phyloP scores from a whole-genome alignment of 2,888 invertebrate genomes.

The Pegoplata infirma region DNA sequence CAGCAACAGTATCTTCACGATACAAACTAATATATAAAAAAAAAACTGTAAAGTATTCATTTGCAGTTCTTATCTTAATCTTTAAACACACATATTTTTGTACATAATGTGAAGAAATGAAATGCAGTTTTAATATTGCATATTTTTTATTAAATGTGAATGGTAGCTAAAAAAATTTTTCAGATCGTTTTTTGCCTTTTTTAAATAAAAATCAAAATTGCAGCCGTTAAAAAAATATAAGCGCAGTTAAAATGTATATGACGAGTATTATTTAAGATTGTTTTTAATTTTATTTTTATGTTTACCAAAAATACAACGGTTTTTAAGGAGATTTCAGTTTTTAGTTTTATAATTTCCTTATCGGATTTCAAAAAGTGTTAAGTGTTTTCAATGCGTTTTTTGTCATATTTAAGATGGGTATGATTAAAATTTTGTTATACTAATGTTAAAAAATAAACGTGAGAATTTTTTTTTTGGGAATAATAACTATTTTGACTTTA shows the following conservation, averaged over 20 bases:
- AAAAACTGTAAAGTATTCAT: conserved; percentile 26
- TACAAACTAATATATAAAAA: too few relatives aligned
- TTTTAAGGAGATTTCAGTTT: conserved; percentile 38
- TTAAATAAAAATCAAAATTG: too few relatives aligned
- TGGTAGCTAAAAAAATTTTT: neutral
- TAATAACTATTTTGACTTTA: too few relatives aligned
- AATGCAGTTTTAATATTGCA: conserved; percentile 27
- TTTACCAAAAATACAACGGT: conserved; percentile 21
- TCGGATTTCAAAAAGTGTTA: conserved; percentile 56
- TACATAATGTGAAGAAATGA: conserved; percentile 5
- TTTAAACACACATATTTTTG: conserved; percentile 36
- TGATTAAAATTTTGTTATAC: neutral
- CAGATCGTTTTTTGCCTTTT: neutral
- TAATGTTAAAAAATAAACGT: conserved; percentile 30
- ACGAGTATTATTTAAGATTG: neutral
- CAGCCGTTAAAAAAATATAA: neutral
- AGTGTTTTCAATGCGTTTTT: conserved; percentile 40
- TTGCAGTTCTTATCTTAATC: conserved; percentile 49
- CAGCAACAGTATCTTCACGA: conserved; percentile 35
- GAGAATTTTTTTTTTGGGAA: conserved; percentile 40
- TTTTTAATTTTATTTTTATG: neutral
- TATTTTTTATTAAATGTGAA: conserved; percentile 11
- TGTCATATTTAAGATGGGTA: conserved; percentile 16
- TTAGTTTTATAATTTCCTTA: conserved; percentile 32
- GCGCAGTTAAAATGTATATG: neutral